Percentiles rank a stretch among this genome's conserved stretches.
Conservation (phyloP, 2,888 invertebrate species). For the Lasioglossum figueresi region DNA sequence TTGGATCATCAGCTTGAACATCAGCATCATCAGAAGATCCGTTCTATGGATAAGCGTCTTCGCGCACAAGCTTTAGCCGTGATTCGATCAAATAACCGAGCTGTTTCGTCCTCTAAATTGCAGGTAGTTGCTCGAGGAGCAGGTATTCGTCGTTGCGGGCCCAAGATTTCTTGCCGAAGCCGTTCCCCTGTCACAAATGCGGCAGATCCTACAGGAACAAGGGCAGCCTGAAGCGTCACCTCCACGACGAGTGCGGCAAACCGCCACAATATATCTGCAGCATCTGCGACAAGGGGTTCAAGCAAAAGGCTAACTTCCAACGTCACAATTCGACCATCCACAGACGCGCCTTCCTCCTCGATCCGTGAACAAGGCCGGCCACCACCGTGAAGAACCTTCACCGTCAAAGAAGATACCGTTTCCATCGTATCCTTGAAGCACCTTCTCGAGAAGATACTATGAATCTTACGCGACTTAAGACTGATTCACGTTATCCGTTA, state of each 20-base stretch:
- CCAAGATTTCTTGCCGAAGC: conserved; percentile 64
- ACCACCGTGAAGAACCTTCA: neutral
- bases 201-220: conserved; percentile 85
- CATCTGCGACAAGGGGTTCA: conserved; percentile 88
- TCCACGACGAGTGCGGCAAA: conserved; percentile 91
- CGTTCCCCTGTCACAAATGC: conserved; percentile 77
- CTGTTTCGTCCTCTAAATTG: conserved; percentile 69
- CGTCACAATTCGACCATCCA: conserved; percentile 80
- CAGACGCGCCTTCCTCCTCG: conserved; percentile 45
- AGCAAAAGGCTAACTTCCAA: conserved; percentile 85
- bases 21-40: conserved; percentile 40
- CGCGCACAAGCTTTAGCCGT: neutral
- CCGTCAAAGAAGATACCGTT: conserved; percentile 2
- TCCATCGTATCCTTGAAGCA: neutral
- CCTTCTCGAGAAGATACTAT: conserved; percentile 1
- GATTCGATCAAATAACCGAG: conserved; percentile 57
- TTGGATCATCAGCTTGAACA: neutral
- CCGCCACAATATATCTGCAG: conserved; percentile 89
- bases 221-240: conserved; percentile 91
- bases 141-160: conserved; percentile 25
- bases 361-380: conserved; percentile 13
- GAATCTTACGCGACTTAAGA: conserved; percentile 3
- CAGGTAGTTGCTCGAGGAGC: conserved; percentile 61
- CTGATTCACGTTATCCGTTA: conserved; percentile 16
- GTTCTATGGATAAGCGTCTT: conserved; percentile 37